phyloP scores from a whole-genome alignment of 2,797 vertebrate species.

The Acipenser ruthenus region DNA sequence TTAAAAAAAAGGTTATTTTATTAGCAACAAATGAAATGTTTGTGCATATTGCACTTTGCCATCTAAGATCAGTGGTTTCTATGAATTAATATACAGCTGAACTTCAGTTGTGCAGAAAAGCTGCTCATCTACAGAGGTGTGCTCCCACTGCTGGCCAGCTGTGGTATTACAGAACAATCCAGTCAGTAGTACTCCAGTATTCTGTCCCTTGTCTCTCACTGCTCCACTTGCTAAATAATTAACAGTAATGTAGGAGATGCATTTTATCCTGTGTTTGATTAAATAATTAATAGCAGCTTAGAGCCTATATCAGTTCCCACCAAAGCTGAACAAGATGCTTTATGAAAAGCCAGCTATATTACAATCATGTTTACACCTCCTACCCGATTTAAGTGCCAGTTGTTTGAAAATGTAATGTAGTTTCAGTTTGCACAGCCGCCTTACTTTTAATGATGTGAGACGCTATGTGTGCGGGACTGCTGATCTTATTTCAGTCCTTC shows the following conservation, averaged over 20 bases:
- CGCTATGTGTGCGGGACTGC: too few species aligned
- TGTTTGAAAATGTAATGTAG: not conserved
- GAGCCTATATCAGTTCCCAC: slow-evolving; percentile 54
- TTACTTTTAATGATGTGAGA: too few species aligned
- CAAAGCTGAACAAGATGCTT: slow-evolving; percentile 31
- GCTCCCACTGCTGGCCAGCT: slow-evolving; percentile 49
- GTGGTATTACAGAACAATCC: slow-evolving; percentile 28
- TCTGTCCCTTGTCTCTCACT: slow-evolving; percentile 30
- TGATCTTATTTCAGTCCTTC: too few species aligned
- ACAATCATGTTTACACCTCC: slow-evolving; percentile 4
- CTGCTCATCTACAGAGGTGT: slow-evolving; percentile 7
- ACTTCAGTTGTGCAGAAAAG: too few species aligned
- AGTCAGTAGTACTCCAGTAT: slow-evolving; percentile 21
- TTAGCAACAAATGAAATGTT: too few species aligned
- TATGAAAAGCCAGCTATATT: slow-evolving; percentile 20
- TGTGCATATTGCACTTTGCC: too few species aligned
- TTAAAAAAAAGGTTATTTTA: too few species aligned
- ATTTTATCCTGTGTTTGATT: slow-evolving; percentile 66
- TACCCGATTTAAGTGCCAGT: slow-evolving; percentile 19
- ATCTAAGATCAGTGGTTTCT: too few species aligned
- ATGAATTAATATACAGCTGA: too few species aligned
- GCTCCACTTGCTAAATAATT: slow-evolving; percentile 70
- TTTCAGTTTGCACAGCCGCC: too few species aligned
- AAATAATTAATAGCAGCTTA: slow-evolving; percentile 67
- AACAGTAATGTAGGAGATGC: slow-evolving; percentile 61